A percentile compares a stretch with the other conserved stretches of the same genome.
These are phyloP conservation scores for Mesorhabditis spiculigera DNA, from an alignment of 2,888 invertebrate species.

Conservation along the genomic window DNA sequence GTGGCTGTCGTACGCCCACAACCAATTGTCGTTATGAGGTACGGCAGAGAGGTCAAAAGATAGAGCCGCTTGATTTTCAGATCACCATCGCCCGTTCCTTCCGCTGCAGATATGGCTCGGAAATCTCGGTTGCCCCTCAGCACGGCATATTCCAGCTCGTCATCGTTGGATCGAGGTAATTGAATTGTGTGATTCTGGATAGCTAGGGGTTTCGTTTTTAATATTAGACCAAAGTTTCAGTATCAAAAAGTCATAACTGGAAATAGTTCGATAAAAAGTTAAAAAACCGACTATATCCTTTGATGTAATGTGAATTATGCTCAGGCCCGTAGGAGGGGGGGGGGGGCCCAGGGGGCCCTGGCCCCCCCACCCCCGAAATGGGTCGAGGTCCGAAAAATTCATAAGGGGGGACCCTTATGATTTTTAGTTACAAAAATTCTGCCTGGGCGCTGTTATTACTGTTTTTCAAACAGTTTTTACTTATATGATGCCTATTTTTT, in stretches of 20 bases:
- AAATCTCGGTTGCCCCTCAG: slow-evolving; percentile 35
- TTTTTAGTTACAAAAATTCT: too few species aligned
- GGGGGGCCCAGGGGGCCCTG: too few species aligned
- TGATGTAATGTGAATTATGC: too few species aligned
- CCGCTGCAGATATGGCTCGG: not conserved
- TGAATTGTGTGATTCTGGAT: not conserved
- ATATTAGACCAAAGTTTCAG: not conserved
- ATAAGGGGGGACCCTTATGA: too few species aligned
- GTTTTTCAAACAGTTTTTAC: too few species aligned
- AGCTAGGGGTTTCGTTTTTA: not conserved
- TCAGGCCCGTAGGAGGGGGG: too few species aligned
- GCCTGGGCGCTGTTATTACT: too few species aligned
- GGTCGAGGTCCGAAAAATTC: too few species aligned
- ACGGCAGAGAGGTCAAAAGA: not conserved
- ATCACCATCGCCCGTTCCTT: slow-evolving; percentile 3
- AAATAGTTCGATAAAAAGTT: slow-evolving; percentile 7
- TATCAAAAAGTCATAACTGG: slow-evolving; percentile 24
- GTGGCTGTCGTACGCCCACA: slow-evolving; percentile 55
- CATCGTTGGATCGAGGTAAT: not conserved
- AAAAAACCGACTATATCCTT: too few species aligned
- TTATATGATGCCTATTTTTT: too few species aligned
- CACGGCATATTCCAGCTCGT: slow-evolving; percentile 13
- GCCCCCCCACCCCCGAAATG: too few species aligned
- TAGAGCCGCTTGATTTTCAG: not conserved
- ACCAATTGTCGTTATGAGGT: slow-evolving; percentile 45